Percentiles rank a stretch among this genome's conserved stretches.
phyloP scores from a whole-genome alignment of 2,797 vertebrate genomes.

The Pantherophis vulpinus region DNA sequence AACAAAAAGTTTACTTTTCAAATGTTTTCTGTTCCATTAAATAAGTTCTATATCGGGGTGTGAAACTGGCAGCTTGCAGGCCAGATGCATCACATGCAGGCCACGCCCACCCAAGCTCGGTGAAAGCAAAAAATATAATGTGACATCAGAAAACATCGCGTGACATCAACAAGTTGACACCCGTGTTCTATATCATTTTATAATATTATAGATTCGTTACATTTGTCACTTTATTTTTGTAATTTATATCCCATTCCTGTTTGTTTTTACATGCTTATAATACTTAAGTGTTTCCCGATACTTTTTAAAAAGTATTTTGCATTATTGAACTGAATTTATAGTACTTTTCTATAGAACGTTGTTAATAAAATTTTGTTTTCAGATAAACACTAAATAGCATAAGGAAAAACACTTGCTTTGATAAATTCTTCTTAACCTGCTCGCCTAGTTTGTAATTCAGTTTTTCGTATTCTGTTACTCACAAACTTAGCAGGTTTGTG shows the following conservation, averaged over 20 bases:
- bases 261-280: neutral
- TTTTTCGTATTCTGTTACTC: constrained; percentile 9
- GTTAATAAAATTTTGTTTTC: constrained; percentile 3
- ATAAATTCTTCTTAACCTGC: constrained; percentile 18
- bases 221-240: neutral
- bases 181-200: too few species aligned
- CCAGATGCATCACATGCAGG: too few species aligned
- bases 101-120: too few species aligned
- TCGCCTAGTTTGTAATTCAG: neutral
- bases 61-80: too few species aligned
- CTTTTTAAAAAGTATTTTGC: neutral
- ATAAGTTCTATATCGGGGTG: neutral
- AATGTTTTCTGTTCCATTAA: neutral
- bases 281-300: neutral
- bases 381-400: neutral
- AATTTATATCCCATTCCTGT: neutral
- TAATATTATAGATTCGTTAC: neutral
- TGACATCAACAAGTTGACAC: too few species aligned
- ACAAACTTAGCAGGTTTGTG: neutral
- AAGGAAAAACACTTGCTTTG: constrained; percentile 7
- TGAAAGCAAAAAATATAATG: too few species aligned
- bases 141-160: too few species aligned
- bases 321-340: neutral
- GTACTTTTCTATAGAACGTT: neutral
- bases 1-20: neutral